These are phyloP conservation scores for Nymphalis polychloros DNA, from an alignment of 2,888 invertebrate genomes.

Conservation along the genomic window DNA sequence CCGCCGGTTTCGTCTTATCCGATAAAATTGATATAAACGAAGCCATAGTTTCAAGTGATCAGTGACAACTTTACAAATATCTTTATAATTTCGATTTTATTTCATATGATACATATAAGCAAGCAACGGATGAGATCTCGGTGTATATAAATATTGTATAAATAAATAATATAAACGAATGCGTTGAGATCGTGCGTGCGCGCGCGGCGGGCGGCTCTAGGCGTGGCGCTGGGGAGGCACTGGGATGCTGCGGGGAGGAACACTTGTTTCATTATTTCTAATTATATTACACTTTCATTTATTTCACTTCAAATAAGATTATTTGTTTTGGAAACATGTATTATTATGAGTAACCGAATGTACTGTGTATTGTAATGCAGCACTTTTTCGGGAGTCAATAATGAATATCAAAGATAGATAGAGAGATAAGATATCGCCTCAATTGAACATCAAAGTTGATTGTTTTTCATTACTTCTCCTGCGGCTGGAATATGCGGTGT, in stretches of 20 bases:
- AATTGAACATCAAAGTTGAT: too few species aligned
- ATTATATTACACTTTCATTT: too few species aligned
- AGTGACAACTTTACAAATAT: conserved; percentile 1
- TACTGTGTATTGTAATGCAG: too few species aligned
- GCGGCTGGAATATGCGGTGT: too few species aligned
- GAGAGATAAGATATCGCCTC: too few species aligned
- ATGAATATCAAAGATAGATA: too few species aligned
- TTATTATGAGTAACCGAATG: too few species aligned
- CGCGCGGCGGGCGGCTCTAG: conserved; percentile 46
- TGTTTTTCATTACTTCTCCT: too few species aligned
- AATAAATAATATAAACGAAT: conserved; percentile 8
- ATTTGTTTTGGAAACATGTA: too few species aligned
- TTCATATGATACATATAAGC: conserved; percentile 9
- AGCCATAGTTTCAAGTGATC: not conserved
- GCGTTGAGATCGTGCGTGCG: conserved; percentile 22
- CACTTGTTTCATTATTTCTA: not conserved
- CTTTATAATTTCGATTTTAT: not conserved
- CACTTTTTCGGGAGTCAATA: too few species aligned
- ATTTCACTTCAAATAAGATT: too few species aligned
- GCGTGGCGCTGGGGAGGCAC: conserved; percentile 73
- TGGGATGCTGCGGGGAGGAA: conserved; percentile 57
- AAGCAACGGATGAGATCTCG: conserved; percentile 15
- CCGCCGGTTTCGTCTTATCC: not conserved
- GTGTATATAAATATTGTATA: conserved; percentile 7
- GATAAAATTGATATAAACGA: not conserved